Evolutionary conservation across 2,888 invertebrate genomes (phyloP).

Genomic region (Cataglyphis rosenhaueri): DNA sequence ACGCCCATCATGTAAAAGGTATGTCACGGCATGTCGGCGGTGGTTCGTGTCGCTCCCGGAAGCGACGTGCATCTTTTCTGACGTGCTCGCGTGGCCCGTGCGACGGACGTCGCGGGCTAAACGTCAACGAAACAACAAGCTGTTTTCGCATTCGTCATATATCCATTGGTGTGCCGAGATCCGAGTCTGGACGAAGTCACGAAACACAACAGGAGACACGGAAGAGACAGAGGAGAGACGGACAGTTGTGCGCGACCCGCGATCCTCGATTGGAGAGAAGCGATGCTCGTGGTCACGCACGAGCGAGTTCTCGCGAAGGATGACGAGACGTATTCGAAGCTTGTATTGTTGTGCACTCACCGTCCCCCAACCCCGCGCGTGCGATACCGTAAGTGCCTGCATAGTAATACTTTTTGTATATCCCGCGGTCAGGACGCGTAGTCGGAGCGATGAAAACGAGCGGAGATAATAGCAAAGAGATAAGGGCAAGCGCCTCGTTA

Average conservation of each 20-base stretch:
- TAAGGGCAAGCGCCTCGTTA: constrained; percentile 76
- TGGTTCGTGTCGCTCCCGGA: constrained; percentile 45
- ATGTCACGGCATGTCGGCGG: constrained; percentile 43
- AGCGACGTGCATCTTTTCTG: constrained; percentile 49
- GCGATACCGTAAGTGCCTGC: constrained; percentile 58
- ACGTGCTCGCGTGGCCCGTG: constrained; percentile 53
- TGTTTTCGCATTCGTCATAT: constrained; percentile 51
- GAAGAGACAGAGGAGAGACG: constrained; percentile 47
- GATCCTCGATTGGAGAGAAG: constrained; percentile 47
- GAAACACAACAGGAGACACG: constrained; percentile 41
- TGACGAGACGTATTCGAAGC: constrained; percentile 70
- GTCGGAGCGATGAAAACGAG: constrained; percentile 69
- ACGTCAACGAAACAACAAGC: constrained; percentile 41
- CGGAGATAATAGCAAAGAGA: constrained; percentile 81
- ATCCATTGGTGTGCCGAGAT: constrained; percentile 43
- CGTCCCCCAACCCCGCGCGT: constrained; percentile 53
- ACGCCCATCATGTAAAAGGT: constrained; percentile 30
- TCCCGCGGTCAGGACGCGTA: constrained; percentile 30
- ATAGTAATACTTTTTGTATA: constrained; percentile 70
- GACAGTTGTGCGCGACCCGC: constrained; percentile 56
- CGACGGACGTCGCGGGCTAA: constrained; percentile 37
- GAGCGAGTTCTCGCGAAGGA: constrained; percentile 58
- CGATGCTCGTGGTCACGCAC: constrained; percentile 68
- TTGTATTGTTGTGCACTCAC: constrained; percentile 68
- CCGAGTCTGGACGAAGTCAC: constrained; percentile 45